Evolutionary conservation across 2,113 vertebrate species (phyloP).

Genomic region (Thoracochromis brauschi): DNA sequence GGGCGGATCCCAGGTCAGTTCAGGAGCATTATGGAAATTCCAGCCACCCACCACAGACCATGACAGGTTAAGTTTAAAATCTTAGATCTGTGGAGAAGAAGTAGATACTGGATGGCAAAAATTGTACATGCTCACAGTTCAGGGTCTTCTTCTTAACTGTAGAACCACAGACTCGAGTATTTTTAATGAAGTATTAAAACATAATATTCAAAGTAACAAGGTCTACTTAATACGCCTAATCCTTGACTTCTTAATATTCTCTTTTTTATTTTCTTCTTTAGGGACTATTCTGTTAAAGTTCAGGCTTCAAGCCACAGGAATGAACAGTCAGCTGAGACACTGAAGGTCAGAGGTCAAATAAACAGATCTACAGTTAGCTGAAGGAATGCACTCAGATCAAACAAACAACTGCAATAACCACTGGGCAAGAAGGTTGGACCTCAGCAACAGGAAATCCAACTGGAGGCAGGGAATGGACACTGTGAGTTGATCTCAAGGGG

Average conservation of each 20-base stretch:
- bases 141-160: neutral
- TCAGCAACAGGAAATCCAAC: neutral
- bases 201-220: neutral
- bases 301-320: neutral
- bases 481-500: neutral
- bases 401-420: neutral
- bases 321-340: neutral
- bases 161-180: accelerated
- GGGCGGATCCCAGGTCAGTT: too few species aligned
- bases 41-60: too few species aligned
- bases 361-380: neutral
- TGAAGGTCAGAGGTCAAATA: neutral
- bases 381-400: neutral
- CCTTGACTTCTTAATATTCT: neutral
- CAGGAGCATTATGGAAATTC: too few species aligned
- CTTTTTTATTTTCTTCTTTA: neutral
- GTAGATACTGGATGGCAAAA: neutral
- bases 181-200: neutral
- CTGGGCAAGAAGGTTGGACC: neutral
- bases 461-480: neutral
- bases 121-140: accelerated
- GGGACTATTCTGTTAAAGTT: neutral
- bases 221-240: neutral
- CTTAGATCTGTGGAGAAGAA: neutral
- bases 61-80: neutral